Percentiles rank a stretch among this genome's conserved stretches.
These are phyloP conservation scores for Archaeoteleia sp. DNA, from an alignment of 2,888 invertebrate species.

Conservation along the genomic window DNA sequence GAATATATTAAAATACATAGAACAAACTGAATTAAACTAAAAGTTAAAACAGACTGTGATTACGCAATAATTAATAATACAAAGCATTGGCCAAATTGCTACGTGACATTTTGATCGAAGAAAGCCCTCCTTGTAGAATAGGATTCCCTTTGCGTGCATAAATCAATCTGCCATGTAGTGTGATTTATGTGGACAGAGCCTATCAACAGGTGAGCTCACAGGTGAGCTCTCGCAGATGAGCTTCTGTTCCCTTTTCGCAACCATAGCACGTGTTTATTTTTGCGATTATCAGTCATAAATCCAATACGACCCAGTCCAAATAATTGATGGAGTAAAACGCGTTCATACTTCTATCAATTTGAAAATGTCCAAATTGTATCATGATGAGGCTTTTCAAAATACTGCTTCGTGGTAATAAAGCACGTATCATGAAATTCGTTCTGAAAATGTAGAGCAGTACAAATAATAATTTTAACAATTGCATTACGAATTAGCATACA, in stretches of 20 bases:
- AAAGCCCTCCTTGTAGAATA: constrained; percentile 32
- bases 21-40: too few species aligned
- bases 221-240: constrained; percentile 23
- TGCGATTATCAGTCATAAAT: constrained; percentile 32
- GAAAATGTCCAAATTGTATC: background rate
- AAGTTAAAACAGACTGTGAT: background rate
- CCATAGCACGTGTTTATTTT: constrained; percentile 47
- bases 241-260: constrained; percentile 31
- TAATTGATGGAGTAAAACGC: constrained; percentile 16
- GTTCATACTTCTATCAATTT: background rate
- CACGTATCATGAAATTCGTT: too few species aligned
- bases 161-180: constrained; percentile 47
- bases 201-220: constrained; percentile 53
- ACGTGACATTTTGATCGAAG: constrained; percentile 35
- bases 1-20: too few species aligned
- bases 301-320: constrained; percentile 3
- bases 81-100: constrained; percentile 34
- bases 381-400: too few species aligned
- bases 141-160: constrained; percentile 50
- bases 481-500: too few species aligned
- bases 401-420: too few species aligned
- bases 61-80: constrained; percentile 35
- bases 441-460: too few species aligned
- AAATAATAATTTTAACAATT: too few species aligned
- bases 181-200: constrained; percentile 52